Base-by-base conservation (phyloP, 2,888 invertebrate species). In the Lithosia quadra region DNA sequence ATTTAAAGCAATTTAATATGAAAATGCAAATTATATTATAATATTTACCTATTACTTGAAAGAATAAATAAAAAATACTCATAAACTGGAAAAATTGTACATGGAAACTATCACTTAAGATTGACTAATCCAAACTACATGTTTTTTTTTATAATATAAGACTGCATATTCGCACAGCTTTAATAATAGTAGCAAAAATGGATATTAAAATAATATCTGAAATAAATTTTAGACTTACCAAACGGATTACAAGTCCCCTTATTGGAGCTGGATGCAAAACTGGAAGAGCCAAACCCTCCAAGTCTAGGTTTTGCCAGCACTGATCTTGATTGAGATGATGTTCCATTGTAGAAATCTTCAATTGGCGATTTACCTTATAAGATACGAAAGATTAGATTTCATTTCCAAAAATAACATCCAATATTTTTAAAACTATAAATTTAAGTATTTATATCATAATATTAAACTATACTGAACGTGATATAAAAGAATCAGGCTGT, bases 221-320 rank as follows among this genome's bases (percentile, higher is more conserved):
- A 13, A 13, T 28, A 36, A 13, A 22, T 21, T 1, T 22, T n/a
- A 33, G 11, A 78, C 86, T 83, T 82, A 93, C 94, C 91, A 87
- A 94, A 92, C 72, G 92, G 88, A 83, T 91, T 94, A 72, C 84
- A 86, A 13, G 70, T 57, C 63, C 81, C 86, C 87, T 92, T 93
- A 71, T 88, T 91, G 60, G 92, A 92, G 77, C 89, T 89, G 58
- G 92, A 90, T 62, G 91, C 90, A 79, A 92, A 88, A 74, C 87
- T 90, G 13, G 92, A 86, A 2, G 92, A 86, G 7, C 92, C 93
- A 84, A 94, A 93, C 9, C 91, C 92, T 63, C 94, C 94, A 64
- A 95, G 90, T 33, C 94, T 86, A 18, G 95, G 94, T 77, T 94
- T 95, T 7, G 95, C 95, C 79, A 95, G 81, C 39, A 94, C 93